Base-by-base conservation (phyloP, 1,140 invertebrate species). In the Listronotus bonariensis region DNA sequence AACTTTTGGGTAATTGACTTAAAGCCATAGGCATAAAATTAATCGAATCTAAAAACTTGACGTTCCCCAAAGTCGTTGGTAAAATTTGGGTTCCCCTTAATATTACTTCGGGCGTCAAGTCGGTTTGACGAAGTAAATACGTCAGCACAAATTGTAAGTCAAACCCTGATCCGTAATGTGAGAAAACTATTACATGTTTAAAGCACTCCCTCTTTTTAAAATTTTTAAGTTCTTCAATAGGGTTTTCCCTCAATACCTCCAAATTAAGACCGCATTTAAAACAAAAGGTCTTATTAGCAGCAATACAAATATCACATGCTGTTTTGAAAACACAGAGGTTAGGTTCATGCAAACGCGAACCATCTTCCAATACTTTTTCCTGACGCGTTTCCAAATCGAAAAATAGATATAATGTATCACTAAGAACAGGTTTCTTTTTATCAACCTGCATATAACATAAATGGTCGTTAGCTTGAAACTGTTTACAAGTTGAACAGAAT, bases 1-100 rank as follows among this genome's bases (percentile, higher is more conserved):
- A 66, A 17, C 56, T 40, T 43, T 53, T 42, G 0, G 64, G 64
- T 7, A 66, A 54, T 32, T 61, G 0, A n/a, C 42, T 49, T 8
- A 65, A 20, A 6, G 56, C 38, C 49, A 65, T 56, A 17, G 56
- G 45, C 18, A 65, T 52, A 53, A 52, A 65, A 60, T 51, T 59
- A 10, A 65, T 14, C n/a, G 26, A 49, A 41, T 65, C 63, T 26
- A 65, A 34, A 43, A 66, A 66, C 14, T 38, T 51, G n/a, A 66
- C 10, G 51, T 52, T 51, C 4, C 15, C 36, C 17, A 48, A 42
- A 42, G 3, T 14, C 14, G 42, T 52, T 20, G 14, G 15, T 11
- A 49, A 34, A 46, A 41, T 51, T 43, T 61, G 60, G 54, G 18
- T 31, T 11, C 32, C 64, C 17, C 14, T 38, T 26, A 15, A 14